phyloP scores from a whole-genome alignment of 2,797 vertebrate genomes.

The Pangasius sanitwongsei region DNA sequence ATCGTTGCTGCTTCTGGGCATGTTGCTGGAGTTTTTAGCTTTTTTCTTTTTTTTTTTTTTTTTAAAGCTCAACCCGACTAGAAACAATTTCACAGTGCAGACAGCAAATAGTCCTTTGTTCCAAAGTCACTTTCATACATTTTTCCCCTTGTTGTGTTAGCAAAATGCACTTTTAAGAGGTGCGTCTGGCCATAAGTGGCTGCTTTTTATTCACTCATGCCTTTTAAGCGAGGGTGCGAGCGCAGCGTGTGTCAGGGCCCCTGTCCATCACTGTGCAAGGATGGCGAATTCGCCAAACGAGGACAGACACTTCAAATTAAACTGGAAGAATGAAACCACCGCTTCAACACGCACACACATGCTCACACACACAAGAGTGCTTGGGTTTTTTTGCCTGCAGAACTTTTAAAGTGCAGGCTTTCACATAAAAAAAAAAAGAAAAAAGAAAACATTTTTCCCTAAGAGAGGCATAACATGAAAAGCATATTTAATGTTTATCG shows the following conservation, averaged over 20 bases:
- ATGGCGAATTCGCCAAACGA: constrained; percentile 61
- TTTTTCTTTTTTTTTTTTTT: not conserved
- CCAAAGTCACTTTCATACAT: constrained; percentile 60
- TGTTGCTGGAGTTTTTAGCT: constrained; percentile 35
- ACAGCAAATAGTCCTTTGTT: constrained; percentile 60
- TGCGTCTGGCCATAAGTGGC: constrained; percentile 58
- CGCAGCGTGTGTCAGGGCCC: constrained; percentile 60
- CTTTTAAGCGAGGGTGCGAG: constrained; percentile 59
- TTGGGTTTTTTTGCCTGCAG: constrained; percentile 67
- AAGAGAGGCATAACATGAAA: constrained; percentile 80
- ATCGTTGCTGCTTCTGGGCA: constrained; percentile 33
- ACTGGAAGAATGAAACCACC: constrained; percentile 49
- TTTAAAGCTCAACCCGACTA: constrained; percentile 39
- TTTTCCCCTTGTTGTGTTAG: constrained; percentile 62
- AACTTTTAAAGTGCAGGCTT: constrained; percentile 71
- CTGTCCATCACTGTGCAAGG: constrained; percentile 58
- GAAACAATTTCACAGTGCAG: constrained; percentile 36
- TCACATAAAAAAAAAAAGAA: constrained; percentile 54
- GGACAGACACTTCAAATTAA: constrained; percentile 71
- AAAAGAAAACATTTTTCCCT: constrained; percentile 60
- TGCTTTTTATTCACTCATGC: constrained; percentile 64
- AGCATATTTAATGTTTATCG: constrained; percentile 84
- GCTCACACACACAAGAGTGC: constrained; percentile 54
- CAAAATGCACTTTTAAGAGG: constrained; percentile 64
- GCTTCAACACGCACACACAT: constrained; percentile 53